Base-by-base conservation (phyloP, 2,888 invertebrate genomes). In the Galeopsomyia nigrocyanea region DNA sequence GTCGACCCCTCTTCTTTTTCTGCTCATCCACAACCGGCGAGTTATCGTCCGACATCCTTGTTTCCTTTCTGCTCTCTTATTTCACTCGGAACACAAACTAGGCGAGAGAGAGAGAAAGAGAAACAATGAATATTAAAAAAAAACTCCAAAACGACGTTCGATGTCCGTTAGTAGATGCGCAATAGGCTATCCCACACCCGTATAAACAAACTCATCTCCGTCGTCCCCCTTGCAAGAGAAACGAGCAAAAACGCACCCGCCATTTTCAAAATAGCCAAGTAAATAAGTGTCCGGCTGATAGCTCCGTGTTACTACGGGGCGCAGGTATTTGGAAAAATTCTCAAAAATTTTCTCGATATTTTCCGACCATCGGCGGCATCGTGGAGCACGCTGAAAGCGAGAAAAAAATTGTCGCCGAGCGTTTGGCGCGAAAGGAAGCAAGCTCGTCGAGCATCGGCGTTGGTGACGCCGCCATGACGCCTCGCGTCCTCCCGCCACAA, bases 1-100 rank as follows among this genome's bases (percentile, higher is more conserved):
- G 87, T 39, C 87, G 82, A 3, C 87, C 86, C 47, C 87, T 80
- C 75, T 87, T 87, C 78, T 87, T 87, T 80, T 87, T 87, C 77
- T 85, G 84, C 71, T 87, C 87, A 17, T 86, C 87, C 17, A 84
- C 83, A 21, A 84, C 84, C 58, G 86, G 80, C 63, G 86, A 83
- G 79, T 85, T 85, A 67, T 86, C 86, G 80, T 87, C 87, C 64
- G 87, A 87, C 87, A 87, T 87, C 39, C 39, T 39, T 39, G 26
- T 22, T 75, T 74, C 65, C 53, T 68, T 69, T 60, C 7, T 69
- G 65, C 47, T 5, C 31, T 31, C 31, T 31, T 39, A 13, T 39
- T 39, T 39, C 39, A 39, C 39, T 39, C 10, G 39, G 39, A 39
- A 39, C 39, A 39, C 7, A 39, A 39, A 39, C 13, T 39, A 1